These are phyloP conservation scores for Laothoe populi DNA, from an alignment of 2,888 invertebrate genomes.

Conservation along the genomic window DNA sequence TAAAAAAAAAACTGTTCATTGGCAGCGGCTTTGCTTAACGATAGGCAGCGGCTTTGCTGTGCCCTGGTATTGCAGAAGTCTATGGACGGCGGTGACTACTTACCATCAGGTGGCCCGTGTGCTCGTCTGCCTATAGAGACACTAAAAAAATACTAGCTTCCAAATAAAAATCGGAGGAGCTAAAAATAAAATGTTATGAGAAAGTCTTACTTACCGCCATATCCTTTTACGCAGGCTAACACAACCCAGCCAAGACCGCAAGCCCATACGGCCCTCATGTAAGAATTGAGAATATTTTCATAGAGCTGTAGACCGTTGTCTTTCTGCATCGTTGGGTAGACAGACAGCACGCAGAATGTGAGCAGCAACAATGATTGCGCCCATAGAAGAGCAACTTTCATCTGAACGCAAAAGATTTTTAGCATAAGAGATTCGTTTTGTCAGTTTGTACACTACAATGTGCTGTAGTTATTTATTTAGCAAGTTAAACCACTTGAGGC, in stretches of 20 bases:
- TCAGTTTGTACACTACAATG: neutral
- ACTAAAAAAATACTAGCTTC: too few relatives aligned
- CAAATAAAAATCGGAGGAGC: neutral
- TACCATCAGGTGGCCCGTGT: too few relatives aligned
- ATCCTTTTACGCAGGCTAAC: constrained; percentile 72
- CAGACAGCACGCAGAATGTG: constrained; percentile 59
- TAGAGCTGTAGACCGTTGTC: constrained; percentile 48
- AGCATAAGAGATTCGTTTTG: constrained; percentile 19
- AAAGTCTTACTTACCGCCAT: constrained; percentile 65
- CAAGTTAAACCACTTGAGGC: too few relatives aligned
- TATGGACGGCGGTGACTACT: too few relatives aligned
- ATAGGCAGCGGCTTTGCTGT: too few relatives aligned
- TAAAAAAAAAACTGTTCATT: too few relatives aligned
- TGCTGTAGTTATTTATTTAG: too few relatives aligned
- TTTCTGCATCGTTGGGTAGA: constrained; percentile 57
- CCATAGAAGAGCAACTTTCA: constrained; percentile 52
- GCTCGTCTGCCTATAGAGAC: too few relatives aligned
- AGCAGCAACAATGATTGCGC: constrained; percentile 48
- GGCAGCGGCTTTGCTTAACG: too few relatives aligned
- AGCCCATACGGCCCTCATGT: constrained; percentile 72
- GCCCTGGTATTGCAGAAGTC: too few relatives aligned
- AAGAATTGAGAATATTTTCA: constrained; percentile 63
- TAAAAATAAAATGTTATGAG: neutral
- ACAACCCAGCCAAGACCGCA: constrained; percentile 71
- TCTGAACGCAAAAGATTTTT: too few relatives aligned